Evolutionary conservation across 2,113 vertebrate species (phyloP).

Genomic region (Beaufortia kweichowensis): DNA sequence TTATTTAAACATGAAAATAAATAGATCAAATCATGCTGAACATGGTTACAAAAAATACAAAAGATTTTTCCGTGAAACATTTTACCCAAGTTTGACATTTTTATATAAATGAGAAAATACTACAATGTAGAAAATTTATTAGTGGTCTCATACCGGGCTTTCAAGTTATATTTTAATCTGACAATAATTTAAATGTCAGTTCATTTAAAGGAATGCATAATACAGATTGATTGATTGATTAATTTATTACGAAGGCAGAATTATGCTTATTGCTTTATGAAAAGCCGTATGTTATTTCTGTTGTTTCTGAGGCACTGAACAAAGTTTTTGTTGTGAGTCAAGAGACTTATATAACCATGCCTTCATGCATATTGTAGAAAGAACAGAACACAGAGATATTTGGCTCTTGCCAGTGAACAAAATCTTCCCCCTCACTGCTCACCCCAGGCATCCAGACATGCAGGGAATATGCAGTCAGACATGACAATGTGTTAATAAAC

Average conservation of each 20-base stretch:
- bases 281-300: background rate
- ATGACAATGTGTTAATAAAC: slow-evolving; percentile 4
- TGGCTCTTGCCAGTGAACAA: slow-evolving; percentile 20
- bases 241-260: background rate
- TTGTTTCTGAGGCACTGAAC: too few relatives aligned
- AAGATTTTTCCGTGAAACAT: too few relatives aligned
- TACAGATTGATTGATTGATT: background rate
- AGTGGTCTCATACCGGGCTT: background rate
- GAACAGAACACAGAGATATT: slow-evolving; percentile 33
- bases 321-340: too few relatives aligned
- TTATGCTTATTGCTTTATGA: background rate
- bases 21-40: too few relatives aligned
- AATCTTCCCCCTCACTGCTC: slow-evolving; percentile 20
- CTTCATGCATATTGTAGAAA: slow-evolving; percentile 35
- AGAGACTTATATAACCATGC: background rate
- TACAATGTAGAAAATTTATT: background rate
- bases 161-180: background rate
- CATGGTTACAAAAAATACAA: too few relatives aligned
- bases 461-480: slow-evolving; percentile 19
- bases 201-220: slow-evolving; percentile 2
- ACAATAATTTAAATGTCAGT: background rate
- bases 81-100: too few relatives aligned
- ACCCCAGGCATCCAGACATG: slow-evolving; percentile 10
- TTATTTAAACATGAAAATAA: too few relatives aligned
- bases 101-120: background rate